Base-by-base conservation (phyloP, 2,113 vertebrate species). In the Pipra filicauda region DNA sequence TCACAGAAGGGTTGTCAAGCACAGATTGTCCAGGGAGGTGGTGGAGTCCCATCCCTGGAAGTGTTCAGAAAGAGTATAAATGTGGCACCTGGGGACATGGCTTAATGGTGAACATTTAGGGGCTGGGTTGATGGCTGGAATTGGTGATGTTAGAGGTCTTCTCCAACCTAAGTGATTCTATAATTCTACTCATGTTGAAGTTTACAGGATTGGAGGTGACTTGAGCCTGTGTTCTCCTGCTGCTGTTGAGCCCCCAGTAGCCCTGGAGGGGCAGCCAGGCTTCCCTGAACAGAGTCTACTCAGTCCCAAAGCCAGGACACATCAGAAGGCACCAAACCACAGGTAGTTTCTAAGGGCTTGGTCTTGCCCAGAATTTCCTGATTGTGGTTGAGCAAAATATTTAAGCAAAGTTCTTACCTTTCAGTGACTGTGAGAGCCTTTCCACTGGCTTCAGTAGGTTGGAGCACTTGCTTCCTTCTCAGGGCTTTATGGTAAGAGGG, bases 131-230 rank as follows among this genome's bases (percentile, higher is more conserved):
- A 9, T 17, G 33, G 31, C 7, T 66, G 67, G 2, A 19, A 8
- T 30, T 1, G 8, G 31, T 49, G 49, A 5, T 18, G 6, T 5
- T 5, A n/a, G 75, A 35, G 35, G 5, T 33, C 15, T 44, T 33
- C 33, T 81, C 35, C 51, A 33, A 0, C 8, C 9, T 3, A 2
- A 30, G 26, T 4, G n/a, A 16, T 23, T 20, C 10, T 2, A 3
- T 54, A 55, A 30, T 11, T 8, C 24, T 64, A n/a, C 66, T 49
- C 65, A 30, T 9, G 23, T 41, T 23, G n/a, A 44, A 39, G 22
- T 43, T 88, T 31, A 3, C 20, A 31, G 43, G 43, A 10, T 5
- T 55, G 13, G 48, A 67, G 51, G 33, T 67, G 70, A 12, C 51
- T 13, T n/a, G 12, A 71, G 35, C 43, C 8, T 12, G 39, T 35